These are phyloP conservation scores for Meda fulgida DNA, from an alignment of 2,797 vertebrate genomes.

Conservation along the genomic window DNA sequence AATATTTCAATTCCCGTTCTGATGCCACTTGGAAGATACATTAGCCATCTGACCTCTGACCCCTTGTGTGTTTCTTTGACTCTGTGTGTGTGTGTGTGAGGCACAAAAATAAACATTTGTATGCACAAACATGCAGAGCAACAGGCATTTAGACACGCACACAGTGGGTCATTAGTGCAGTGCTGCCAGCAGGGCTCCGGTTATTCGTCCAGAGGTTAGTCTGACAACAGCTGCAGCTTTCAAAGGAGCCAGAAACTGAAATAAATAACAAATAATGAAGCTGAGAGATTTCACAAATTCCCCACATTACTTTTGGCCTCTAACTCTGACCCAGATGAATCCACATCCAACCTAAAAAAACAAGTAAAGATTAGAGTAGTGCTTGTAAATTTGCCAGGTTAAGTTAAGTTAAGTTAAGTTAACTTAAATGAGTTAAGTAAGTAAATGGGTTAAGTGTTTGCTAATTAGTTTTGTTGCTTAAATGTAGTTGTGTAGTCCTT, in stretches of 20 bases:
- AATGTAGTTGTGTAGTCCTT: not conserved
- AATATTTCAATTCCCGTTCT: slow-evolving; percentile 40
- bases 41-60: slow-evolving; percentile 31
- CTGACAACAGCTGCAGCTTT: slow-evolving; percentile 29
- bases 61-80: slow-evolving; percentile 25
- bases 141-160: slow-evolving; percentile 28
- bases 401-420: not conserved
- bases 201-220: slow-evolving; percentile 30
- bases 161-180: not conserved
- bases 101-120: slow-evolving; percentile 44
- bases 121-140: slow-evolving; percentile 41
- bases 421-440: not conserved
- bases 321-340: not conserved
- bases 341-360: not conserved
- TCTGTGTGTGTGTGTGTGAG: slow-evolving; percentile 6
- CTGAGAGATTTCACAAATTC: not conserved
- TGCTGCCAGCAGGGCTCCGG: not conserved
- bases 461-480: not conserved
- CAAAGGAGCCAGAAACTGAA: slow-evolving; percentile 16
- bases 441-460: too few species aligned
- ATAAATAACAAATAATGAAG: slow-evolving; percentile 7
- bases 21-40: slow-evolving; percentile 42
- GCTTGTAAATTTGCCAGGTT: not conserved
- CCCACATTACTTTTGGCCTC: not conserved
- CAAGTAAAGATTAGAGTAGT: not conserved